Base-by-base conservation (phyloP, 2,797 vertebrate genomes). In the Lithobates sylvaticus region DNA sequence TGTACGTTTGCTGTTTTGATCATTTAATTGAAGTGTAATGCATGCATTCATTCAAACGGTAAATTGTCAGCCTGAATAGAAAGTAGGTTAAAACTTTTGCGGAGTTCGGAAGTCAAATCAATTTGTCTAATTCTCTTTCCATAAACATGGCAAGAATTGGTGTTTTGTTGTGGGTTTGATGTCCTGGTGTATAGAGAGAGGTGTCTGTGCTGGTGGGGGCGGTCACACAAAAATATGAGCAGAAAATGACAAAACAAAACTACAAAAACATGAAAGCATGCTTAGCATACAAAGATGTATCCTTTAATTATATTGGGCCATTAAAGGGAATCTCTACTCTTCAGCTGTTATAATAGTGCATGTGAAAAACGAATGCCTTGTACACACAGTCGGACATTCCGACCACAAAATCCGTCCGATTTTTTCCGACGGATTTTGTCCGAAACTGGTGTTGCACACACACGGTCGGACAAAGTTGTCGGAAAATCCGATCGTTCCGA, bases 21-120 rank as follows among this genome's bases (percentile, higher is more conserved):
- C 76, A 76, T 76, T 84, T 87, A 87, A 87, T 87, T 87, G 86
- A 87, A 80, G 73, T 80, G 86, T 84, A 87, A 84, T 83, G 81
- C 83, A 87, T 84, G 86, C 81, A n/a, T 71, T 84, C 86, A 84
- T 84, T 87, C 70, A 84, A 69, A 84, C 70, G 71, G 29, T 27
- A 64, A 84, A 84, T 84, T 80, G 83, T 80, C 26, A 34, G 58
- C n/a, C 26, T 79, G 76, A 68, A 79, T 12, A 71, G 77, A 76
- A 87, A 84, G 76, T 73, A 58, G 64, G 34, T 78, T 75, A 84
- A 84, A 87, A 87, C 81, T 87, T 87, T 82, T 44, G n/a, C 15
- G 32, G 79, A 87, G 86, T 80, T 76, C 67, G 21, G 54, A 87
- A 84, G 76, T 80, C 81, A 84, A 87, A 87, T 54, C 86, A 80